These are phyloP conservation scores for Camelus dromedarius DNA, from an alignment of 2,113 vertebrate genomes.

Conservation along the genomic window DNA sequence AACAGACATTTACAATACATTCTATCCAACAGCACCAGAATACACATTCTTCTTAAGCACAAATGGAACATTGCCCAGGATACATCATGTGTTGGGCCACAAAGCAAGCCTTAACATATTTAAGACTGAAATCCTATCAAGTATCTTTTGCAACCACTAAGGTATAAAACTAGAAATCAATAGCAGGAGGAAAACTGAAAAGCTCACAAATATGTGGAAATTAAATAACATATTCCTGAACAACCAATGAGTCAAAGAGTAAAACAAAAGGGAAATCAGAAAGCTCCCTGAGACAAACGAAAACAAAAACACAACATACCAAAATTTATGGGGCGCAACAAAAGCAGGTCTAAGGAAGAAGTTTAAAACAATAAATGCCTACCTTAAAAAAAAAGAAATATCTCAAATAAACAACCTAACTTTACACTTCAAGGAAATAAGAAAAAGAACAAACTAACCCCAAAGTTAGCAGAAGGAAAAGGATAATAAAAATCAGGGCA, in stretches of 20 bases:
- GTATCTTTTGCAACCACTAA: background rate
- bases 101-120: conserved; percentile 17
- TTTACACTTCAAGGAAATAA: background rate
- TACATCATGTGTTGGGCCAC: background rate
- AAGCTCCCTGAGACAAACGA: background rate
- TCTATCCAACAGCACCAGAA: background rate
- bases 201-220: background rate
- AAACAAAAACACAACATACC: background rate
- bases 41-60: background rate
- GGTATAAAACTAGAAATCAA: background rate
- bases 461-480: background rate
- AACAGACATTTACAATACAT: background rate
- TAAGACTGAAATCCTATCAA: background rate
- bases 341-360: background rate
- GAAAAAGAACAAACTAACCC: background rate
- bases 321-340: background rate
- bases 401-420: background rate
- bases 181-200: background rate
- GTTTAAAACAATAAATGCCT: background rate
- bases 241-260: background rate
- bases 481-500: background rate
- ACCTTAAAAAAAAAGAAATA: background rate
- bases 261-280: conserved; percentile 1
- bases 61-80: background rate
- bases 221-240: background rate